Percentiles rank a stretch among this genome's conserved stretches.
phyloP scores from a whole-genome alignment of 2,113 vertebrate species.

The Cromileptes altivelis region DNA sequence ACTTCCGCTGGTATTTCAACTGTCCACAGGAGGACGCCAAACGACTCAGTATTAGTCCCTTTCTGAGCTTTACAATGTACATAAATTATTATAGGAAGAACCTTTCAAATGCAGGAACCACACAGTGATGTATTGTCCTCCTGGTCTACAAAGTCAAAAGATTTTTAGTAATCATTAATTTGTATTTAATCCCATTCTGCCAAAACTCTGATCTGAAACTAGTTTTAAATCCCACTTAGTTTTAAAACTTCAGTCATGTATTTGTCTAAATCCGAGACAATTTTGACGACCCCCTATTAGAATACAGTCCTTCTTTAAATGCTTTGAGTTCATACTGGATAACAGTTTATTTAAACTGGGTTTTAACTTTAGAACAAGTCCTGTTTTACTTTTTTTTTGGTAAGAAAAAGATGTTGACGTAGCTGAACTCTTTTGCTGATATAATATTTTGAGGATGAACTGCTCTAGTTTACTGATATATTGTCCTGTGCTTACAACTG shows the following conservation, averaged over 20 bases:
- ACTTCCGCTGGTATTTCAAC: neutral
- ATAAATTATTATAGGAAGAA: neutral
- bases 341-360: too few species aligned
- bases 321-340: too few species aligned
- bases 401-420: too few species aligned
- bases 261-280: neutral
- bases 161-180: neutral
- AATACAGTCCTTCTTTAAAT: too few species aligned
- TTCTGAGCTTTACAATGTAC: neutral
- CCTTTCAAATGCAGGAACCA: neutral
- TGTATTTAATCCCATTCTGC: neutral
- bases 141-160: neutral
- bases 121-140: neutral
- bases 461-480: neutral
- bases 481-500: neutral
- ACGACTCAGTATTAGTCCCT: neutral
- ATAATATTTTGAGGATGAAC: neutral
- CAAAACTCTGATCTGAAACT: neutral
- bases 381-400: neutral
- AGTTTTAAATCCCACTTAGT: neutral
- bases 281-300: too few species aligned
- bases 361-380: too few species aligned
- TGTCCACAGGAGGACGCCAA: conserved; percentile 3
- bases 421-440: neutral
- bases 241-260: neutral